Evolutionary conservation across 2,797 vertebrate species (phyloP), one percentile per base, ranked within the genome.

Genomic region (Echiichthys vipera): DNA sequence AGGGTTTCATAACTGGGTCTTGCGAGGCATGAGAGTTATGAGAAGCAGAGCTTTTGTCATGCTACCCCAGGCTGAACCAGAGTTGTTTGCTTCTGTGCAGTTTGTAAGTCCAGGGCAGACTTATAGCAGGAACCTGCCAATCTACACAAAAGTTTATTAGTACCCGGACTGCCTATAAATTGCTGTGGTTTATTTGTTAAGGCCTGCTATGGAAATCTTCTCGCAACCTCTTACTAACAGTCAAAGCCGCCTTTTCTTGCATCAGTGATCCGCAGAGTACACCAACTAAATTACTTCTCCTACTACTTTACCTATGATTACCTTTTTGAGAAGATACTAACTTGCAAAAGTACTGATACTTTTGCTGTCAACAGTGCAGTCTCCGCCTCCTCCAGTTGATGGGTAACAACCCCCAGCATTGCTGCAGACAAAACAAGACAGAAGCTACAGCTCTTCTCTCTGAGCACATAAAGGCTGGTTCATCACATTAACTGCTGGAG

Each of bases 121-220:
- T 74, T 76, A 76, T 8, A 65, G 34, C 45, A 67, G 67, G 70
- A 56, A 71, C 46, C 74, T 49, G 71, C 47, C 65, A 78, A 80
- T 54, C 49, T 49, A 66, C 63, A 73, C 55, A 36, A 22, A 29
- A 5, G 66, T 83, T 88, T 83, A 86, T 74, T 37, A 77, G 83
- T 42, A 39, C 70, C 39, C 17, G n/a, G 43, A 24, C 54, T 57
- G 80, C 55, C 70, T 62, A 55, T 78, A 84, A 82, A 84, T 36
- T 65, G 50, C 58, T 63, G 27, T 73, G 71, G 36, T 72, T 78
- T 79, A 65, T 75, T 78, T 74, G 58, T 78, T 62, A 72, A 83
- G 58, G 56, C 67, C 72, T 57, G 25, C 59, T 42, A 22, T 54
- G 32, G 53, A 49, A 81, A 84, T 80, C 71, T 71, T 58, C 54